Evolutionary conservation across 2,113 vertebrate species (phyloP).

Genomic region (Cryptomyrus ogoouensis): DNA sequence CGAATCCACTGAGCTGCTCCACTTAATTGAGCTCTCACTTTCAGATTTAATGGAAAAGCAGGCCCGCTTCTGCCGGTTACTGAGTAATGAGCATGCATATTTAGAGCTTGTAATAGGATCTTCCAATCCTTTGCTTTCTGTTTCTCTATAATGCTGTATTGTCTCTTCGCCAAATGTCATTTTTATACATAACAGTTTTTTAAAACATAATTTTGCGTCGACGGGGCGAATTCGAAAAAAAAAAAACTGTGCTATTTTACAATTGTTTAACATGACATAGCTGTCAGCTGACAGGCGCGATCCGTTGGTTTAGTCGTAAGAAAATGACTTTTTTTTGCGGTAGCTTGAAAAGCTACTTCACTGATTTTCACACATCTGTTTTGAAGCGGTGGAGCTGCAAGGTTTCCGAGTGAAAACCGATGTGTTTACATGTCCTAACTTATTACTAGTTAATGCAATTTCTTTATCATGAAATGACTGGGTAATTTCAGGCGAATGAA

Average conservation of each 20-base stretch:
- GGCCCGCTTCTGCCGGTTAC: constrained; percentile 24
- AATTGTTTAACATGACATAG: background rate
- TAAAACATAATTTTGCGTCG: background rate
- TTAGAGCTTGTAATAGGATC: constrained; percentile 22
- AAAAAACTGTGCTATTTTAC: background rate
- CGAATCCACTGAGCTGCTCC: constrained; percentile 33
- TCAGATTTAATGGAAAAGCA: constrained; percentile 32
- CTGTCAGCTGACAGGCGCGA: background rate
- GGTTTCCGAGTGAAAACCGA: background rate
- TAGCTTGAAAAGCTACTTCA: background rate
- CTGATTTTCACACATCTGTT: background rate
- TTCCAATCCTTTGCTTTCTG: constrained; percentile 17
- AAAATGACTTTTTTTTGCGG: background rate
- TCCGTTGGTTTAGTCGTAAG: background rate
- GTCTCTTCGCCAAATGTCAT: constrained; percentile 18
- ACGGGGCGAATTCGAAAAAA: background rate
- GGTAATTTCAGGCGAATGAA: background rate
- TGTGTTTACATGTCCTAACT: background rate
- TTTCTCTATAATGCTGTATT: constrained; percentile 26
- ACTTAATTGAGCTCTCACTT: constrained; percentile 41
- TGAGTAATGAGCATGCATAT: constrained; percentile 33
- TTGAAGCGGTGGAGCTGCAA: background rate
- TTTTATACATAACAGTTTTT: background rate
- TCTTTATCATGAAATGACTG: background rate
- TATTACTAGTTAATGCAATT: background rate